Evolutionary conservation across 2,888 invertebrate genomes (phyloP), one percentile per base, ranked within the genome.

Genomic region (Malachius bipustulatus): DNA sequence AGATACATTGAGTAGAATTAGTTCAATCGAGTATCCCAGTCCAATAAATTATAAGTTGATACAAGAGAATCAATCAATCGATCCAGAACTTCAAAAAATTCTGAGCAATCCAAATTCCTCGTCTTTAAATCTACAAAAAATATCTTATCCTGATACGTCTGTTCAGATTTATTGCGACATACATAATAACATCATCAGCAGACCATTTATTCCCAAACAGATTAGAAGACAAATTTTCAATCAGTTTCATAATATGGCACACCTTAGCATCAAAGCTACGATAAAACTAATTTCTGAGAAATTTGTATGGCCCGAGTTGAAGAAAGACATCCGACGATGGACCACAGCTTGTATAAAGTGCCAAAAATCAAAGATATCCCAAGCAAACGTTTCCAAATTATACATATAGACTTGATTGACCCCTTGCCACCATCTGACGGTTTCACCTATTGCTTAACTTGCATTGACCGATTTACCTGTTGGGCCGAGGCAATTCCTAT

Each of bases 401-500:
- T n/a, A n/a, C 4, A 31, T 10, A 4, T 35, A 4, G 30, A 32
- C 16, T 8, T 35, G 13, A 32, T 35, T 4, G 35, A 30, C 12
- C 30, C 35, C 9, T 12, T 37, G 15, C 26, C 27, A 13, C 26
- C 34, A 14, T 38, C 36, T 8, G 29, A 38, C 2, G 38, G 26
- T 16, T 38, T 30, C 14, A 14, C 14, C 4, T 36, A n/a, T n/a
- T n/a, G n/a, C n/a, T n/a, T n/a, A n/a, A n/a, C n/a, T n/a, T n/a
- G n/a, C n/a, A n/a, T n/a, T 4, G 36, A 39, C 15, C 10, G 32
- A 4, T 39, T 30, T 26, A 16, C 32, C 4, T 9, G 32, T 15
- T 37, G 32, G 32, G n/a, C 32, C 3, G 39, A 39, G 14, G 36
- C 24, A 3, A 9, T 37, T n/a, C 36, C 36, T 9, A n/a, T 38